A percentile compares a stretch with the other conserved stretches of the same genome.
Evolutionary conservation across 2,888 invertebrate species (phyloP).

Genomic region (Patella pellucida): DNA sequence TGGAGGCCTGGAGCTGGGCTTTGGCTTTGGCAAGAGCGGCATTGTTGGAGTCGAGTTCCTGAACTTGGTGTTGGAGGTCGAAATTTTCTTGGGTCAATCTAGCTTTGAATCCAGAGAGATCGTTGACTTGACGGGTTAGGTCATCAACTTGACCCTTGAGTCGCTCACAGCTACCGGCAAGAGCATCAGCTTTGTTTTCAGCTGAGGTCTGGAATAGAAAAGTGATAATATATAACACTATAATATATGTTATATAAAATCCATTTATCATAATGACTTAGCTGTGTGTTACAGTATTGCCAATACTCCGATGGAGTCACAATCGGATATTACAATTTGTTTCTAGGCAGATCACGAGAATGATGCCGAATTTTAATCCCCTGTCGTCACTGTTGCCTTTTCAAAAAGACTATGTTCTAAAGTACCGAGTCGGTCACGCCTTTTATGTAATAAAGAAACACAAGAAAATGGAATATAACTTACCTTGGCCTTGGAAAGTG

Average conservation of each 20-base stretch:
- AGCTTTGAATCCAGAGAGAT: slow-evolving; percentile 78
- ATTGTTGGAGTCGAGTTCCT: slow-evolving; percentile 94
- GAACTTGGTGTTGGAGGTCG: slow-evolving; percentile 79
- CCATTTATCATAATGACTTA: too few species aligned
- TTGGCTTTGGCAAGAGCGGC: slow-evolving; percentile 95
- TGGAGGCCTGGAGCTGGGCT: slow-evolving; percentile 59
- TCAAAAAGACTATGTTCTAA: background rate
- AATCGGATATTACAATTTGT: too few species aligned
- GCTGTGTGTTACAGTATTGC: too few species aligned
- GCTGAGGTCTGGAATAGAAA: slow-evolving; percentile 69
- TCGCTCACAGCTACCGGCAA: slow-evolving; percentile 76
- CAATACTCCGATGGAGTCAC: too few species aligned
- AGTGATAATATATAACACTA: background rate
- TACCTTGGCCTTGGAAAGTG: slow-evolving; percentile 91
- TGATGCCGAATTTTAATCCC: too few species aligned
- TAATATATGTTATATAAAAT: background rate
- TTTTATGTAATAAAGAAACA: background rate
- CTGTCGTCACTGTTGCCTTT: too few species aligned
- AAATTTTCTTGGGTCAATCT: slow-evolving; percentile 85
- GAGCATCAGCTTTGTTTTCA: slow-evolving; percentile 82
- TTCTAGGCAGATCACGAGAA: too few species aligned
- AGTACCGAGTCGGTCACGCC: too few species aligned
- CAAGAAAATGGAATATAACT: slow-evolving; percentile 25
- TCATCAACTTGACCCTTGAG: slow-evolving; percentile 80
- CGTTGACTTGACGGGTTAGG: slow-evolving; percentile 85